A percentile compares a stretch with the other conserved stretches of the same genome.
phyloP scores from a whole-genome alignment of 2,888 invertebrate species.

The Fragum whitleyi region DNA sequence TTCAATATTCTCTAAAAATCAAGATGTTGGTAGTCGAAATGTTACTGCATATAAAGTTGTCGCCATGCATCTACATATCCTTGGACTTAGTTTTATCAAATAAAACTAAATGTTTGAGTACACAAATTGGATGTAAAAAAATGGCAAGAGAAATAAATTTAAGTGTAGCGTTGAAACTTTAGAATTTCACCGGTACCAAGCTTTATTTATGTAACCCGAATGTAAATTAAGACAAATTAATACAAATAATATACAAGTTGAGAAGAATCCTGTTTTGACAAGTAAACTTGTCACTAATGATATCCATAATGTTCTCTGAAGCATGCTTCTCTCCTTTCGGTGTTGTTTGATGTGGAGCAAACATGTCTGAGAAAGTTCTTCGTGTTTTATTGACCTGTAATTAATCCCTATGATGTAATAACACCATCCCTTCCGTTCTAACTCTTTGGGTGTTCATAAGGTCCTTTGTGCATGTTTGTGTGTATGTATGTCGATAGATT shows the following conservation, averaged over 20 bases:
- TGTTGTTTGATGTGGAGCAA: neutral
- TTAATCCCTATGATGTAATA: conserved; percentile 7
- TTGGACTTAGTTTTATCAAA: too few species aligned
- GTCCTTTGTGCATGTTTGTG: too few species aligned
- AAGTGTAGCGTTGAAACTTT: neutral
- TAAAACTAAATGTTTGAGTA: too few species aligned
- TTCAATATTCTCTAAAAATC: too few species aligned
- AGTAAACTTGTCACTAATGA: conserved; percentile 5
- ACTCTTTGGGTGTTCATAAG: too few species aligned
- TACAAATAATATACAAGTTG: conserved; percentile 18
- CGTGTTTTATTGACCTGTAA: neutral
- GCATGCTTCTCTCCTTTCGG: neutral
- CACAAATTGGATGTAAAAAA: too few species aligned
- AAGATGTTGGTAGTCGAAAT: too few species aligned
- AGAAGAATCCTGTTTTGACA: neutral
- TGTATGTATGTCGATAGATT: too few species aligned
- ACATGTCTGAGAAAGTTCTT: conserved; percentile 14
- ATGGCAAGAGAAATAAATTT: too few species aligned
- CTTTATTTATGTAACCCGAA: conserved; percentile 5
- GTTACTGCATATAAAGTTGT: too few species aligned
- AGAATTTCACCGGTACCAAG: neutral
- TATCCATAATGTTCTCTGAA: neutral
- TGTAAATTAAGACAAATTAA: conserved; percentile 16
- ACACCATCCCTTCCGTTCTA: neutral
- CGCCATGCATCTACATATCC: too few species aligned